Conservation (phyloP, 2,113 vertebrate species). For the Echinops telfairi region DNA sequence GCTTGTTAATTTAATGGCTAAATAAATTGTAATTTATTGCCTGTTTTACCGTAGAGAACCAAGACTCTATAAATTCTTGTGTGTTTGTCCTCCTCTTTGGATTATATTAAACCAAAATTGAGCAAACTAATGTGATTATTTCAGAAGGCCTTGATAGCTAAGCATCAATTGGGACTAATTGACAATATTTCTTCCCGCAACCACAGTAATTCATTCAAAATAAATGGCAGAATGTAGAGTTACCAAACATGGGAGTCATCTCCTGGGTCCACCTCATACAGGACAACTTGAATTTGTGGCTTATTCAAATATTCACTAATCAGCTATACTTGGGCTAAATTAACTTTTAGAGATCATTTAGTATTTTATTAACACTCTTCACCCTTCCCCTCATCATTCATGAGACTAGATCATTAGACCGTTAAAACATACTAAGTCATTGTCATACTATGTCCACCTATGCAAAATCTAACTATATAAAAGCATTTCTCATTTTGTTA, state of each 20-base stretch:
- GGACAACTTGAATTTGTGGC: slow-evolving; percentile 24
- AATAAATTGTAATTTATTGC: slow-evolving; percentile 65
- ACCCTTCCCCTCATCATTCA: neutral
- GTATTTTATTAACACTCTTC: slow-evolving; percentile 24
- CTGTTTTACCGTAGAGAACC: neutral
- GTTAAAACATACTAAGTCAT: slow-evolving; percentile 34
- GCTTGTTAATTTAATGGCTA: slow-evolving; percentile 66
- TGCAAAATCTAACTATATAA: slow-evolving; percentile 9
- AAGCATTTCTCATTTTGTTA: neutral
- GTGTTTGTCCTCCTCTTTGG: neutral
- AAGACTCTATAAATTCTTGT: slow-evolving; percentile 60
- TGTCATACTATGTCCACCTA: too few species aligned
- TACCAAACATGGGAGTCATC: neutral
- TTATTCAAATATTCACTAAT: slow-evolving; percentile 32
- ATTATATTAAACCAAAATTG: slow-evolving; percentile 62
- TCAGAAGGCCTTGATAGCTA: slow-evolving; percentile 51
- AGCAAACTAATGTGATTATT: slow-evolving; percentile 38
- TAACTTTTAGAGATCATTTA: slow-evolving; percentile 39
- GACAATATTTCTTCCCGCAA: slow-evolving; percentile 24
- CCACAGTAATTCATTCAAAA: slow-evolving; percentile 31
- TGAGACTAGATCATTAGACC: slow-evolving; percentile 10
- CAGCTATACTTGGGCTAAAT: neutral
- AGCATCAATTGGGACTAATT: slow-evolving; percentile 49
- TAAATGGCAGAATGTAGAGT: neutral
- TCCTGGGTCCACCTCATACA: neutral